Conservation (phyloP, 2,113 vertebrate genomes). For the Numida meleagris region DNA sequence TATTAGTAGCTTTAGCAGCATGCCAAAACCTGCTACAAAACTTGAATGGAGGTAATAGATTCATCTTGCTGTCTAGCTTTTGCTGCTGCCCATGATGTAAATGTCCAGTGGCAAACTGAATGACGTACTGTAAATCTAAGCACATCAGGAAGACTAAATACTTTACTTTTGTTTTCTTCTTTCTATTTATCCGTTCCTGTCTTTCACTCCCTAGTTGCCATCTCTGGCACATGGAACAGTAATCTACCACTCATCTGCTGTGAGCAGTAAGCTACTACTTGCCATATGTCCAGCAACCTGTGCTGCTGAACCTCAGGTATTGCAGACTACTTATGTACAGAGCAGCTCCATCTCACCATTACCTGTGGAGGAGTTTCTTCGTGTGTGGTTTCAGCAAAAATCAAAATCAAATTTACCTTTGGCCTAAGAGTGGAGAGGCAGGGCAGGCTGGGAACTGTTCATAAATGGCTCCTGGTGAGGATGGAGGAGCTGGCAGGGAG, state of each 20-base stretch:
- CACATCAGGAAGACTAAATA: not conserved
- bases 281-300: not conserved
- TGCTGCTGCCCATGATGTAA: not conserved
- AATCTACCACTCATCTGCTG: not conserved
- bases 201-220: not conserved
- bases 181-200: not conserved
- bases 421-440: not conserved
- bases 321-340: not conserved
- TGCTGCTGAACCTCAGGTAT: not conserved
- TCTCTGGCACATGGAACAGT: not conserved
- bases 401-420: not conserved
- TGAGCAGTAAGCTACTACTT: not conserved
- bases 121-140: not conserved
- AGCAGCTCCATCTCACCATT: not conserved
- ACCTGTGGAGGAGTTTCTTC: not conserved
- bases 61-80: not conserved
- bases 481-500: not conserved
- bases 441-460: not conserved
- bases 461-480: not conserved
- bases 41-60: conserved; percentile 50
- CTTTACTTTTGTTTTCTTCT: not conserved
- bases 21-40: conserved; percentile 39
- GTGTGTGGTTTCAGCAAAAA: not conserved
- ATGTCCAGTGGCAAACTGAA: conserved; percentile 1
- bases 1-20: conserved; percentile 53